Conservation (phyloP, 1,140 invertebrate species). For the Berghia stephanieae region DNA sequence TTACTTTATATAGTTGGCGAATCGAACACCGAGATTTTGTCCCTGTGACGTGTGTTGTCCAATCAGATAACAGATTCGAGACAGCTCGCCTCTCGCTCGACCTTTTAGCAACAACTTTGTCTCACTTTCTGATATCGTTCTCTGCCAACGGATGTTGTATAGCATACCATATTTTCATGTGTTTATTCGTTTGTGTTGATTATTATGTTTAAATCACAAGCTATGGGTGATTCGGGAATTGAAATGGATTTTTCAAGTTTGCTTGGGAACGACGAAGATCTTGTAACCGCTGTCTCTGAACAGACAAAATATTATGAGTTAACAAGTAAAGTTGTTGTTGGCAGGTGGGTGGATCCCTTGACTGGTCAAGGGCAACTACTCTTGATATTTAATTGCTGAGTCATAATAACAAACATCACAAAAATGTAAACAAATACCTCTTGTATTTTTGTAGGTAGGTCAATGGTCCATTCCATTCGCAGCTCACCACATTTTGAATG, state of each 20-base stretch:
- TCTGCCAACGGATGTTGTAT: too few relatives aligned
- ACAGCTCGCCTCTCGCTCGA: too few relatives aligned
- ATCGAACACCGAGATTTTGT: too few relatives aligned
- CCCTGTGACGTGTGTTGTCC: too few relatives aligned
- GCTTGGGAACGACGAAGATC: slow-evolving; percentile 15
- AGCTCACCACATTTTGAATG: too few relatives aligned
- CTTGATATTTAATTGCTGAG: not conserved
- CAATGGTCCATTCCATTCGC: too few relatives aligned
- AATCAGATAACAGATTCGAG: too few relatives aligned
- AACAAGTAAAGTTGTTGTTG: slow-evolving; percentile 33
- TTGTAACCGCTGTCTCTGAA: slow-evolving; percentile 14
- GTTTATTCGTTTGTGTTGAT: too few relatives aligned
- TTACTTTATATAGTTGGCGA: too few relatives aligned
- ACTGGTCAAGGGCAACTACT: not conserved
- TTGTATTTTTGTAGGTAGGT: not conserved
- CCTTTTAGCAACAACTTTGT: too few relatives aligned
- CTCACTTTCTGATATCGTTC: too few relatives aligned
- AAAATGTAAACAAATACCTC: not conserved
- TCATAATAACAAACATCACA: not conserved
- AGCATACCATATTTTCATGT: too few relatives aligned
- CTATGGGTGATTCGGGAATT: slow-evolving; percentile 31
- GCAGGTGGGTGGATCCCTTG: slow-evolving; percentile 25
- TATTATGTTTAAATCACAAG: slow-evolving; percentile 22
- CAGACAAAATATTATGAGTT: slow-evolving; percentile 25
- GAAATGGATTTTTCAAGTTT: slow-evolving; percentile 24